These are phyloP conservation scores for Meteorus cinctellus DNA, from an alignment of 2,888 invertebrate species.

Conservation along the genomic window DNA sequence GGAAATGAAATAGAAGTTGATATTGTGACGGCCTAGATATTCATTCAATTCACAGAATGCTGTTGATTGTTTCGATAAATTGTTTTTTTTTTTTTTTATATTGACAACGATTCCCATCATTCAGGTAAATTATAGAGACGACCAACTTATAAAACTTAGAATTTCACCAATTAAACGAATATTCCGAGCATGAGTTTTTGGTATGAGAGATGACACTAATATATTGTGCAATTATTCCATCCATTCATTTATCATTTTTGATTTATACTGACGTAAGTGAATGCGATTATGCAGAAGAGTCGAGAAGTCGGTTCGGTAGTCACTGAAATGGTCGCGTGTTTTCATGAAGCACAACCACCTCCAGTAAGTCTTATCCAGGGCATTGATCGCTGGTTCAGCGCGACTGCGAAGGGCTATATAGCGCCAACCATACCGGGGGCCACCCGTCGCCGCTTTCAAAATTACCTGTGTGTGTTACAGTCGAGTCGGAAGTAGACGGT, in stretches of 20 bases:
- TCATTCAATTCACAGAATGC: too few relatives aligned
- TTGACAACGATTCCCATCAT: too few relatives aligned
- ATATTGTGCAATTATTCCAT: background rate
- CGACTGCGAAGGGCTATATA: slow-evolving; percentile 12
- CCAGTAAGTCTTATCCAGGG: slow-evolving; percentile 23
- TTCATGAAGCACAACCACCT: slow-evolving; percentile 1
- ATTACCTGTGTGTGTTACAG: slow-evolving; percentile 5
- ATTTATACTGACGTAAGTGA: background rate
- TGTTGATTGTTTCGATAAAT: too few relatives aligned
- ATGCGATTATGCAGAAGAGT: slow-evolving; percentile 10
- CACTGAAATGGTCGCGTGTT: background rate
- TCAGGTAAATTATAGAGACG: too few relatives aligned
- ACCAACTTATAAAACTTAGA: too few relatives aligned
- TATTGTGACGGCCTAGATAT: too few relatives aligned
- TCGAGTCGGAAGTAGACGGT: slow-evolving; percentile 28
- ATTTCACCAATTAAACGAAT: too few relatives aligned
- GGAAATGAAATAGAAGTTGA: too few relatives aligned
- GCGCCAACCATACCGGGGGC: background rate
- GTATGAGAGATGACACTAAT: too few relatives aligned
- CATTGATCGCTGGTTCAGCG: slow-evolving; percentile 28
- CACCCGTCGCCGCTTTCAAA: slow-evolving; percentile 18
- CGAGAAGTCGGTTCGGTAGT: background rate
- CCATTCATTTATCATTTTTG: background rate
- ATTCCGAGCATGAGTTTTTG: too few relatives aligned
- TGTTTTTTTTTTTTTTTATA: too few relatives aligned